Conservation (phyloP, 2,797 vertebrate species). For the Malacoraja senta region DNA sequence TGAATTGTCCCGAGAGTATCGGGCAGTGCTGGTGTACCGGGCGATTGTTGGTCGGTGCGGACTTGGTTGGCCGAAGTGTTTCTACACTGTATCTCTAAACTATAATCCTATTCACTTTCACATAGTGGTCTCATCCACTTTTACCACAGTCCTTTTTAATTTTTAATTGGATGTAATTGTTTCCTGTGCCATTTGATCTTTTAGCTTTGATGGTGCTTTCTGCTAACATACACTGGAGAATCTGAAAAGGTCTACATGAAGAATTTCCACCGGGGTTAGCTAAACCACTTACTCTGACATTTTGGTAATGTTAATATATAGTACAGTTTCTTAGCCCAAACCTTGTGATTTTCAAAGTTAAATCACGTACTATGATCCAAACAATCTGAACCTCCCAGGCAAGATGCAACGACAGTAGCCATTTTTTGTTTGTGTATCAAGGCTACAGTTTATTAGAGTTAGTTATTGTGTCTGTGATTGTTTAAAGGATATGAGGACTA, state of each 20-base stretch:
- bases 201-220: not conserved
- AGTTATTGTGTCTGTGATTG: not conserved
- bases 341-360: not conserved
- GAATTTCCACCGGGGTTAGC: not conserved
- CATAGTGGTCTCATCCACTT: not conserved
- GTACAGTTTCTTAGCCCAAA: not conserved
- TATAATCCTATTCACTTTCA: not conserved
- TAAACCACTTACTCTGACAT: not conserved
- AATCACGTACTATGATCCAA: not conserved
- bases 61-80: too few relatives aligned
- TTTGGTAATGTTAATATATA: not conserved
- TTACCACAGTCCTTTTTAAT: not conserved
- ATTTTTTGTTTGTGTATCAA: not conserved
- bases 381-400: not conserved
- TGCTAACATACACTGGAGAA: not conserved
- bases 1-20: too few relatives aligned
- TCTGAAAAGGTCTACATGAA: not conserved
- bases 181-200: too few relatives aligned
- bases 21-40: too few relatives aligned
- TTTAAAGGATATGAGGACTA: not conserved
- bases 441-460: not conserved
- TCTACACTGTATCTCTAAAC: too few relatives aligned
- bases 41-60: too few relatives aligned
- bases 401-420: not conserved
- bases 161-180: not conserved